Percentiles rank a stretch among this genome's conserved stretches.
Conservation (phyloP, 2,888 invertebrate genomes). For the Pilophorus perplexus region DNA sequence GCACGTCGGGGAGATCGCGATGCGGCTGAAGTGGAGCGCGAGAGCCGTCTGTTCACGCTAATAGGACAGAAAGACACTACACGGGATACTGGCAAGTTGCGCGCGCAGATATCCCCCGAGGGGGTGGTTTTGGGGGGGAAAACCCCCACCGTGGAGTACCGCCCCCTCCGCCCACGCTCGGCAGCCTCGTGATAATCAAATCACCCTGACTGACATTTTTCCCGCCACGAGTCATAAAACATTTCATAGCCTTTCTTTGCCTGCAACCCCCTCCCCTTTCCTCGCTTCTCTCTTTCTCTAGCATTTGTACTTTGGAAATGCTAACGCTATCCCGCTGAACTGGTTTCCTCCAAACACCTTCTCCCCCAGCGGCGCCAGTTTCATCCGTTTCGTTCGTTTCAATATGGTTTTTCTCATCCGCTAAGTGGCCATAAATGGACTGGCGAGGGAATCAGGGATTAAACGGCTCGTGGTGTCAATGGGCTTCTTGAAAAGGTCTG, state of each 20-base stretch:
- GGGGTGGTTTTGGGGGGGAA: too few species aligned
- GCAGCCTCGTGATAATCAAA: conserved; percentile 40
- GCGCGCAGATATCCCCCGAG: conserved; percentile 30
- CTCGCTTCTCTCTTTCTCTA: not conserved
- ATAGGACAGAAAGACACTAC: conserved; percentile 1
- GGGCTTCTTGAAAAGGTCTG: too few species aligned
- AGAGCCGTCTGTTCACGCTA: conserved; percentile 18
- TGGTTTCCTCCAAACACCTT: too few species aligned
- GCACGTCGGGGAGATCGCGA: not conserved
- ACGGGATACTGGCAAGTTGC: not conserved
- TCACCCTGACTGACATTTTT: conserved; percentile 42
- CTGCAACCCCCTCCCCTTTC: not conserved
- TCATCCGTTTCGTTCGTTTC: too few species aligned
- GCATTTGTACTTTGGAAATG: not conserved
- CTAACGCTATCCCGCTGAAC: not conserved
- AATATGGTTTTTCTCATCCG: too few species aligned
- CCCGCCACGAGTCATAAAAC: conserved; percentile 44
- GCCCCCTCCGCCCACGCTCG: conserved; percentile 4
- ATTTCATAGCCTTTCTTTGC: conserved; percentile 32
- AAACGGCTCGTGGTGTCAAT: not conserved
- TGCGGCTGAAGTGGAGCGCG: conserved; percentile 11
- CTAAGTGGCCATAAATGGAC: not conserved
- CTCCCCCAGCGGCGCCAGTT: too few species aligned
- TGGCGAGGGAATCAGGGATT: not conserved
- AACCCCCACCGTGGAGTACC: not conserved